Base-by-base conservation (phyloP, 2,888 invertebrate species). In the Tortricodes alternella region DNA sequence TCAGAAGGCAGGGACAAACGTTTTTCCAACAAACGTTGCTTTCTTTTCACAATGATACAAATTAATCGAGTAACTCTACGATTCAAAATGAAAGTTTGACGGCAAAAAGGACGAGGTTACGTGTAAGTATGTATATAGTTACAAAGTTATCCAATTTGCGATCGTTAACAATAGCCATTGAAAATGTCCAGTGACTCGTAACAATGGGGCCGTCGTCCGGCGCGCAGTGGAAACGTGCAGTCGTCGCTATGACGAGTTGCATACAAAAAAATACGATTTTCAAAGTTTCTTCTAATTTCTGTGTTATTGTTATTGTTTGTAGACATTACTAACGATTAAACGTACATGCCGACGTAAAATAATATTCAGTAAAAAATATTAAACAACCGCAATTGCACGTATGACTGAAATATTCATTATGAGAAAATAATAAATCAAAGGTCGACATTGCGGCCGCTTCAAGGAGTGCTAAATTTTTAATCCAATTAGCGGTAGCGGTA, bases 401-500 rank as follows among this genome's bases (percentile, higher is more conserved):
- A 32, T 39, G 9, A 7, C 21, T 9, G 7, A 35, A 29, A 39
- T 9, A 34, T 50, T 44, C 16, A 62, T 66, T 60, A 51, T 59
- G 43, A 62, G 62, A 63, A 43, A 27, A 24, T 61, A 62, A 53
- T 65, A 73, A 74, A 75, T 73, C 66, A 75, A 75, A 81, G 83
- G 80, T 84, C 81, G 69, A 82, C 84, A 74, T 59, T 58, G 23
- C 39, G 60, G 43, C 65, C 69, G 69, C 76, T 74, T 65, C 73
- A 73, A 75, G 76, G 72, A 78, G 78, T 78, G 77, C 73, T 77
- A 81, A 81, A 82, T 84, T 85, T 79, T 82, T 82, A 86, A 88
- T 84, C 84, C 80, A 85, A 86, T 87, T 85, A 84, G 64, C 64
- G 72, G 66, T 66, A 65, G 73, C 64, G n/a, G n/a, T n/a, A n/a